phyloP scores from a whole-genome alignment of 1,140 invertebrate genomes.

The Thaumatotibia leucotreta region DNA sequence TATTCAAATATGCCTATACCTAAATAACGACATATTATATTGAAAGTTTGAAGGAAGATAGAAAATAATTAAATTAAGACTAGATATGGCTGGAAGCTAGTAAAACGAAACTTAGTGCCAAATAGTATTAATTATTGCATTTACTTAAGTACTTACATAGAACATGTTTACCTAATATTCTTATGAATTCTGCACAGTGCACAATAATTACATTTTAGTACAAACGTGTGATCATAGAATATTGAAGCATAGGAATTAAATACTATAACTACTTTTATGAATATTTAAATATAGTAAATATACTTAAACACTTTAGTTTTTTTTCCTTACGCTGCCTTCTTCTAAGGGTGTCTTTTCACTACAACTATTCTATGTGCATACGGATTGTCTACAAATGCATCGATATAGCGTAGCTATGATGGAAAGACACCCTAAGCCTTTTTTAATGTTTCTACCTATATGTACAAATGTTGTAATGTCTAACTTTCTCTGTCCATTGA shows the following conservation, averaged over 20 bases:
- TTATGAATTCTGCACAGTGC: background rate
- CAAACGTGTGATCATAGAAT: conserved; percentile 7
- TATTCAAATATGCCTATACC: too few species aligned
- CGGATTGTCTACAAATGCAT: too few species aligned
- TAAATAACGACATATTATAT: too few species aligned
- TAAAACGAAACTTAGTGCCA: background rate
- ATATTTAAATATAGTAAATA: background rate
- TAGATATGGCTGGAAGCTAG: background rate
- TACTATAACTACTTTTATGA: background rate
- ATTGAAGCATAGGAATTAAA: background rate
- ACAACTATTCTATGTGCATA: too few species aligned
- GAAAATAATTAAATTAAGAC: background rate
- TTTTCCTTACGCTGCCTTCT: too few species aligned
- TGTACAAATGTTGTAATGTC: too few species aligned
- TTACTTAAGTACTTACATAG: background rate
- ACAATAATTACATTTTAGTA: conserved; percentile 12
- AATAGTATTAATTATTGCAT: background rate
- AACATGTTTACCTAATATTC: background rate
- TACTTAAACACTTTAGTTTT: too few species aligned
- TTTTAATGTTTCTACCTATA: too few species aligned
- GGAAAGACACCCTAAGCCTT: too few species aligned
- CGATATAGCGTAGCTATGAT: too few species aligned
- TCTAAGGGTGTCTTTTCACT: too few species aligned
- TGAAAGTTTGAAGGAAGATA: background rate
- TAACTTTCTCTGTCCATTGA: too few species aligned